Conservation (phyloP, 2,113 vertebrate genomes). For the Cryptotis parvus region DNA sequence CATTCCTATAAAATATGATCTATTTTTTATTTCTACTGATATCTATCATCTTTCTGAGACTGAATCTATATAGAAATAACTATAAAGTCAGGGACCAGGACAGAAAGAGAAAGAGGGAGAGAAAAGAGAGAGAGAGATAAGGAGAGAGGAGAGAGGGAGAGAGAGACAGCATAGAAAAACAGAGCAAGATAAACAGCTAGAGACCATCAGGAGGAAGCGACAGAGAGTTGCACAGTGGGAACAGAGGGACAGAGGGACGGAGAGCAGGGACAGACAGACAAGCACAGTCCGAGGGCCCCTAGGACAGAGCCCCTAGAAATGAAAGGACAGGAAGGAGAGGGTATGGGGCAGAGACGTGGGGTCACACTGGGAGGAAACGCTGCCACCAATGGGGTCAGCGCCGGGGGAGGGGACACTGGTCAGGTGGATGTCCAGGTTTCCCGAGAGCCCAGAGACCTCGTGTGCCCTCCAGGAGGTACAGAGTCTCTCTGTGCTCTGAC, state of each 20-base stretch:
- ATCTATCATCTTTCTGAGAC: no score
- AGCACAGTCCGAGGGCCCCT: background rate
- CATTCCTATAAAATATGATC: no score
- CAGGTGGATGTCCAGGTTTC: background rate
- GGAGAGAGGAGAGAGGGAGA: no score
- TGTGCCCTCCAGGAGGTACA: background rate
- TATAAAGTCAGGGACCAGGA: background rate
- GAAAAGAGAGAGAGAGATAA: no score
- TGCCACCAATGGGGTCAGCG: background rate
- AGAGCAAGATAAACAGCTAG: no score
- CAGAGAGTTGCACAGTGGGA: background rate
- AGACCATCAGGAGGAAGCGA: background rate
- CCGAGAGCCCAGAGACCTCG: background rate
- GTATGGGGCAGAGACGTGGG: no score
- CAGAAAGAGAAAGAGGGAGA: background rate
- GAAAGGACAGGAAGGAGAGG: no score
- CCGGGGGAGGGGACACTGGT: background rate
- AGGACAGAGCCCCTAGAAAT: background rate
- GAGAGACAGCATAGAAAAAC: no score
- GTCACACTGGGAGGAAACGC: background rate
- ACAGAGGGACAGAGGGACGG: background rate
- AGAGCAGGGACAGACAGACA: background rate
- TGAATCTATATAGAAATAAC: no score
- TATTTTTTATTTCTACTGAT: no score
- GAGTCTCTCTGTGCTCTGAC: background rate